Conservation (phyloP, 2,113 vertebrate species). For the Fregata magnificens region DNA sequence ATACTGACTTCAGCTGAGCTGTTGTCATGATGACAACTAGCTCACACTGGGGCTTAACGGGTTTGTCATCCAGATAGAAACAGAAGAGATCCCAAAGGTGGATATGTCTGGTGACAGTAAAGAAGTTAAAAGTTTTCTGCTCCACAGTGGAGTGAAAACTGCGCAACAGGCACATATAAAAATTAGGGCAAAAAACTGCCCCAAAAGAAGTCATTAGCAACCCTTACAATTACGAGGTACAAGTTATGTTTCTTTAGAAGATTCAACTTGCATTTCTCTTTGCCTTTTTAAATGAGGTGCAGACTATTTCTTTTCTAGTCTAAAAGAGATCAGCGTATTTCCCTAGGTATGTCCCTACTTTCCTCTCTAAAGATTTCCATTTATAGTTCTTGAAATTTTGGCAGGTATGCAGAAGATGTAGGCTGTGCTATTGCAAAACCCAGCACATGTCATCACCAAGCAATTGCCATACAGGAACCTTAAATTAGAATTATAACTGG, state of each 20-base stretch:
- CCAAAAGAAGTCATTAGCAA: not conserved
- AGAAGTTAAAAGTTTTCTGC: not conserved
- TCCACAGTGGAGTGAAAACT: not conserved
- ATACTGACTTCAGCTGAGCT: not conserved
- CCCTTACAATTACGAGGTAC: not conserved
- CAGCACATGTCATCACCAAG: slow-evolving; percentile 14
- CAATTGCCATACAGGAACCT: not conserved
- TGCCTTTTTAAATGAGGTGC: not conserved
- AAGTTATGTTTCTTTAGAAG: not conserved
- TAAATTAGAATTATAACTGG: not conserved
- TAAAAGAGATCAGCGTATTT: not conserved
- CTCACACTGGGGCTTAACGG: not conserved
- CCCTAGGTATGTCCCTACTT: not conserved
- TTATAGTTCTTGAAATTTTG: slow-evolving; percentile 31
- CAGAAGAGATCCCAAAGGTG: not conserved
- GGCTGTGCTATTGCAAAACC: slow-evolving; percentile 27
- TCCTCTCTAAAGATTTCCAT: not conserved
- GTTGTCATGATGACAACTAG: not conserved
- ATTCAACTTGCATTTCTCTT: not conserved
- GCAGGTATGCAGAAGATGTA: slow-evolving; percentile 17
- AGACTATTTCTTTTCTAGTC: not conserved
- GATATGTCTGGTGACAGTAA: not conserved
- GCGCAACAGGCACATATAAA: not conserved
- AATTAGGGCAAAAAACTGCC: not conserved
- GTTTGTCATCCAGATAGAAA: not conserved